Evolutionary conservation across 2,113 vertebrate species (phyloP), one percentile per base, ranked within the genome.

Genomic region (Aspiorhynchus laticeps): DNA sequence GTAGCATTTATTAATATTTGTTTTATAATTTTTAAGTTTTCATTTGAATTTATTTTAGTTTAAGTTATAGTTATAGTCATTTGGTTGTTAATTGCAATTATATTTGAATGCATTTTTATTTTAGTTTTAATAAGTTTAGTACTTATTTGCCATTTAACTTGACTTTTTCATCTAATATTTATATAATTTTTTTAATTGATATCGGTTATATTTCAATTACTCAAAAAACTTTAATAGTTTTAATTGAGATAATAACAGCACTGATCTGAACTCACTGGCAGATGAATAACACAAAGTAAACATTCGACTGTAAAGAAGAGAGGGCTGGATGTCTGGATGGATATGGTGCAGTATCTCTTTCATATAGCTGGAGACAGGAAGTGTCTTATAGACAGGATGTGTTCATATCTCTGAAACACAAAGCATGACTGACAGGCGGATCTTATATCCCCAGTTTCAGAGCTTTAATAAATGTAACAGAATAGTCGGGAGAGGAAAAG

Each of bases 401-500:
- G 19, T 51, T 69, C 80, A 33, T 59, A 61, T 38, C 53, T 61
- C 78, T 26, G 31, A 61, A 80, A 61, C 56, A 63, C 71, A 41
- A 26, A 80, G 14, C 38, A 28, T 51, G 26, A 69, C 80, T 71
- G 63, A 83, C 79, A 81, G 38, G 38, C 38, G 26, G 80, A 81
- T 31, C n/a, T 65, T 28, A 7, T 81, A 43, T 21, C 24, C n/a
- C 38, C 78, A 65, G 59, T 31, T 11, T 81, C 59, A 7, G 38
- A 26, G 36, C 24, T 61, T 59, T 59, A 9, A 8, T 59, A 2
- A 7, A 2, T 59, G 63, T 71, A 83, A 19, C 61, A 26, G 10
- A 46, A 77, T 63, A 51, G 80, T 33, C 43, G 7, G 48, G 80
- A 83, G 65, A 48, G 4, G 15, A 21, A 31, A 48, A 9, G 15